Evolutionary conservation across 2,888 invertebrate species (phyloP), one percentile per base, ranked within the genome.

Genomic region (Nyleta sp.): DNA sequence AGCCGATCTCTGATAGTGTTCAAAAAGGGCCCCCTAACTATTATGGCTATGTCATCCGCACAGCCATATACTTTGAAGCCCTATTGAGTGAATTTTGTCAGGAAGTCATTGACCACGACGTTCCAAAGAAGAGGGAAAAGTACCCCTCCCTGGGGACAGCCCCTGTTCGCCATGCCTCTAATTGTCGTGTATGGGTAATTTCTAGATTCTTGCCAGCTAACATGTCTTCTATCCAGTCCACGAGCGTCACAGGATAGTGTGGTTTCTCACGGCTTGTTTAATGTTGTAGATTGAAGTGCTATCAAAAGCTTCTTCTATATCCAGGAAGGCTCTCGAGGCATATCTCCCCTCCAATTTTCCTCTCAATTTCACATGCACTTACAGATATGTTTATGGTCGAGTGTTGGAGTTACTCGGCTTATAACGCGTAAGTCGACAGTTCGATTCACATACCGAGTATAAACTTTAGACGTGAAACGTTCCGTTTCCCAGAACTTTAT

Each of bases 341-440:
- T 35, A 35, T 35, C 35, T 35, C 2, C n/a, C 8, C 8, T 35
- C 2, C n/a, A 3, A 35, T 6, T 3, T 35, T 3, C 35, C 8
- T 42, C 42, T 42, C 42, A 42, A 42, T 42, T 13, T 42, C 42
- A n/a, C 42, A n/a, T n/a, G n/a, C n/a, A n/a, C n/a, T n/a, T n/a
- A n/a, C n/a, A n/a, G n/a, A n/a, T n/a, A n/a, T n/a, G n/a, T n/a
- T n/a, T n/a, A n/a, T n/a, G n/a, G n/a, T n/a, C n/a, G n/a, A n/a
- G n/a, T n/a, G n/a, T n/a, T n/a, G n/a, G n/a, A n/a, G n/a, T n/a
- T n/a, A n/a, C n/a, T n/a, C n/a, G n/a, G n/a, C n/a, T n/a, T n/a
- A n/a, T n/a, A n/a, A n/a, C n/a, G n/a, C n/a, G n/a, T n/a, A n/a
- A n/a, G n/a, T n/a, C n/a, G n/a, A n/a, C n/a, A n/a, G n/a, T n/a